Conservation (phyloP, 2,888 invertebrate species). For the Ochropleura leucogaster region DNA sequence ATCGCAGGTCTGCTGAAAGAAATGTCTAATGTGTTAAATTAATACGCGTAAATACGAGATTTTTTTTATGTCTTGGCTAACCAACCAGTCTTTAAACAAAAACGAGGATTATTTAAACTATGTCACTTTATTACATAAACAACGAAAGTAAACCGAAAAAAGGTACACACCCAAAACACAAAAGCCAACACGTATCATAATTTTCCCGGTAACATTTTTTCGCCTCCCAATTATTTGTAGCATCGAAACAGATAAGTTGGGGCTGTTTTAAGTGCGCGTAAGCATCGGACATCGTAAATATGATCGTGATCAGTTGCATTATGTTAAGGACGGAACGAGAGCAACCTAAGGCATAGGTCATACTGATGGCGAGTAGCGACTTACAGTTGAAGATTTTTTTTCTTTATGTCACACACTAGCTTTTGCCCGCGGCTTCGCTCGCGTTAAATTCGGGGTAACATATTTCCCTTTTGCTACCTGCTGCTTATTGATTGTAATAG, state of each 20-base stretch:
- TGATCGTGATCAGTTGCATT: constrained; percentile 82
- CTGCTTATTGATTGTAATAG: no score
- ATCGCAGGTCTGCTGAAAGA: no score
- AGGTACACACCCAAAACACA: constrained; percentile 36
- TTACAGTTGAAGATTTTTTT: not conserved
- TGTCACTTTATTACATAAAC: constrained; percentile 2
- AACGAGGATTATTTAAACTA: not conserved
- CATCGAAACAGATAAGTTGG: constrained; percentile 69
- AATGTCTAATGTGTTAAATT: no score
- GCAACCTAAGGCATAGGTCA: constrained; percentile 42
- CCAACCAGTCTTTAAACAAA: no score
- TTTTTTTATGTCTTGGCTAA: no score
- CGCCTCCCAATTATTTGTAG: constrained; percentile 71
- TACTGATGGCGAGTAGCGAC: no score
- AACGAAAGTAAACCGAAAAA: constrained; percentile 12
- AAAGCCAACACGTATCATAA: constrained; percentile 52
- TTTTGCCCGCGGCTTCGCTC: no score
- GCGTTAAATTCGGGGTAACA: no score
- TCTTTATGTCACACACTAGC: not conserved
- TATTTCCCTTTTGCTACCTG: no score
- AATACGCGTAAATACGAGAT: no score
- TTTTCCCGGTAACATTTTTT: constrained; percentile 57
- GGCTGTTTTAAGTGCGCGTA: constrained; percentile 65
- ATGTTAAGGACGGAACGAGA: constrained; percentile 77
- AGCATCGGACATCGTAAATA: constrained; percentile 79